Conservation (phyloP, 2,113 vertebrate species). For the Cyphomyrus plagiostoma region DNA sequence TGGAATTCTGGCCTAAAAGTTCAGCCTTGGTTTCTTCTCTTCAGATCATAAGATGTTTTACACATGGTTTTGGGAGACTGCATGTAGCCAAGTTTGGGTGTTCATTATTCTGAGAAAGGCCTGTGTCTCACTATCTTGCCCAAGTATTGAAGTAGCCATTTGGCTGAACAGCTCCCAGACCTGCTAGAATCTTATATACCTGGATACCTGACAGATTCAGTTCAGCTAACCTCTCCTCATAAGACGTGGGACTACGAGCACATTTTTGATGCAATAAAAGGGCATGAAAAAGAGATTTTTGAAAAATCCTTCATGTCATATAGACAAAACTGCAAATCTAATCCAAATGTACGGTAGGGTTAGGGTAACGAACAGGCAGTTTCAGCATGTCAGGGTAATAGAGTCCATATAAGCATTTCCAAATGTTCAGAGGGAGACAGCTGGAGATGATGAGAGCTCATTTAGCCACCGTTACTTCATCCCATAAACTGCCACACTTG, state of each 20-base stretch:
- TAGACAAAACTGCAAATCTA: neutral
- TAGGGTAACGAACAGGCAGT: neutral
- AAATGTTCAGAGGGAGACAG: neutral
- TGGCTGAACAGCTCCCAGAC: no score
- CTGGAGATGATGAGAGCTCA: neutral
- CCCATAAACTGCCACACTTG: neutral
- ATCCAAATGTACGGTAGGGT: neutral
- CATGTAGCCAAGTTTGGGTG: neutral
- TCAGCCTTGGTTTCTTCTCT: neutral
- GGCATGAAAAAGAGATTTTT: neutral
- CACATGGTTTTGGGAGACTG: neutral
- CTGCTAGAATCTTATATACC: no score
- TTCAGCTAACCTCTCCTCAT: no score
- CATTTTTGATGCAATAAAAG: neutral
- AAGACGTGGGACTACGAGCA: neutral
- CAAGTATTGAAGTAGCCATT: neutral
- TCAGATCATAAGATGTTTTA: neutral
- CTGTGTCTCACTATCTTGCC: neutral
- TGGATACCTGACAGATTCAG: no score
- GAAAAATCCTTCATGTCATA: neutral
- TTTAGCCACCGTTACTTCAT: neutral
- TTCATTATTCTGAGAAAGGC: neutral
- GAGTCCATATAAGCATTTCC: neutral
- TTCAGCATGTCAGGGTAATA: neutral
- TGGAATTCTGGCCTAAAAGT: neutral